Base-by-base conservation (phyloP, 2,888 invertebrate genomes). In the Polymixis lichenea region DNA sequence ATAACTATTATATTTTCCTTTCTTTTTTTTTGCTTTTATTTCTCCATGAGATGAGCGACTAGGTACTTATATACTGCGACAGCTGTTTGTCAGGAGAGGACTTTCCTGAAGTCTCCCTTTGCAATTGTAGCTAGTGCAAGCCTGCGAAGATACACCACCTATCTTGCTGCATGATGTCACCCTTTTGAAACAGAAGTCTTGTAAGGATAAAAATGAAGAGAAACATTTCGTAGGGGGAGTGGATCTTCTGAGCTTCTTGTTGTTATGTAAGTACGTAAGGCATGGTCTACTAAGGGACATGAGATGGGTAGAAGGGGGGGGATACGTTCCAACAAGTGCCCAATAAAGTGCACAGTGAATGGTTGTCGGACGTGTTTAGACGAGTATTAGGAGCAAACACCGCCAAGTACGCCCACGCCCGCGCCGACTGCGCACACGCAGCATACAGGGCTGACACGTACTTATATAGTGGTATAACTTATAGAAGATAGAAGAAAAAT, bases 331-430 rank as follows among this genome's bases (percentile, higher is more conserved):
- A 78, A 88, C 78, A 76, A 78, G 86, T 82, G 80, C 77, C 82
- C 84, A 87, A 88, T 87, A 87, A 87, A 87, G 82, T 87, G 82
- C 84, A 72, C 78, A 86, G 86, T 88, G 82, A 83, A 83, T 86
- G 85, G 83, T 79, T 73, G 77, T 77, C 75, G 71, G 71, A 69
- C 69, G 76, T 85, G 88, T 85, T 86, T 85, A 79, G 78, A 79
- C 70, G 79, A 78, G 88, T 86, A 83, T 85, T 85, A 88, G 83
- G 84, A 83, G 89, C 89, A 89, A 88, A 88, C 83, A 88, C 60
- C 78, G 75, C 51, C 60, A 65, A 65, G 85, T 61, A 53, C 89
- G 82, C 88, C 84, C 85, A 87, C 88, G 88, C 88, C 84, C 85
- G 86, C 88, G 88, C 78, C 11, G 61, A 46, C 68, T 86, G 77